Conservation (phyloP, 2,888 invertebrate species). For the Aleiodes alternator region DNA sequence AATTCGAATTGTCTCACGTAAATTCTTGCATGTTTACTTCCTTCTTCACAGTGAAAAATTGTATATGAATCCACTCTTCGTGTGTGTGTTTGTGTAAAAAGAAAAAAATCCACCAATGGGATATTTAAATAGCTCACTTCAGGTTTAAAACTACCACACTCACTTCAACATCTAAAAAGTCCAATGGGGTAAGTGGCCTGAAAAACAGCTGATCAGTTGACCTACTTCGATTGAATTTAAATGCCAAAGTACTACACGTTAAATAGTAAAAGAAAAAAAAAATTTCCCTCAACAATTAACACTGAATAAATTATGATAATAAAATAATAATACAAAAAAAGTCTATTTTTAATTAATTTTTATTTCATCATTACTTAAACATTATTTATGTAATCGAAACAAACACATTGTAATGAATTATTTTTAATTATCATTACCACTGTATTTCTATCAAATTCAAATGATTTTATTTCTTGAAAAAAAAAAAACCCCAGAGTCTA, state of each 20-base stretch:
- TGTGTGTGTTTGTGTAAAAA: conserved; percentile 4
- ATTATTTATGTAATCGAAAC: conserved; percentile 15
- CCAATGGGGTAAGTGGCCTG: conserved; percentile 7
- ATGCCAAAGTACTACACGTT: conserved; percentile 13
- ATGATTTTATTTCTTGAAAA: background rate
- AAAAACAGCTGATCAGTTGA: conserved; percentile 27
- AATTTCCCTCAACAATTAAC: too few species aligned
- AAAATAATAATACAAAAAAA: background rate
- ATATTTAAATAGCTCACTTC: conserved; percentile 33
- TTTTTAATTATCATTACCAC: conserved; percentile 29
- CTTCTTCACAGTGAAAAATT: background rate
- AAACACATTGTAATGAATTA: conserved; percentile 7
- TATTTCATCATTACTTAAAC: conserved; percentile 15
- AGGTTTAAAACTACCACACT: background rate
- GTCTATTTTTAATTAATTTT: conserved; percentile 14
- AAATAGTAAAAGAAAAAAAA: too few species aligned
- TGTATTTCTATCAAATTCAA: background rate
- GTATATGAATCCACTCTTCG: background rate
- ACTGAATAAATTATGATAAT: background rate
- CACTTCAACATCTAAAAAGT: background rate
- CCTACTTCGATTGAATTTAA: conserved; percentile 25
- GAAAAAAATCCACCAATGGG: conserved; percentile 7
- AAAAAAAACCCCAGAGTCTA: background rate
- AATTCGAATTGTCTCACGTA: background rate
- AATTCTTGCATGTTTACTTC: conserved; percentile 7